Percentiles rank a stretch among this genome's conserved stretches.
Evolutionary conservation across 2,113 vertebrate species (phyloP).

Genomic region (Herpailurus yagouaroundi): DNA sequence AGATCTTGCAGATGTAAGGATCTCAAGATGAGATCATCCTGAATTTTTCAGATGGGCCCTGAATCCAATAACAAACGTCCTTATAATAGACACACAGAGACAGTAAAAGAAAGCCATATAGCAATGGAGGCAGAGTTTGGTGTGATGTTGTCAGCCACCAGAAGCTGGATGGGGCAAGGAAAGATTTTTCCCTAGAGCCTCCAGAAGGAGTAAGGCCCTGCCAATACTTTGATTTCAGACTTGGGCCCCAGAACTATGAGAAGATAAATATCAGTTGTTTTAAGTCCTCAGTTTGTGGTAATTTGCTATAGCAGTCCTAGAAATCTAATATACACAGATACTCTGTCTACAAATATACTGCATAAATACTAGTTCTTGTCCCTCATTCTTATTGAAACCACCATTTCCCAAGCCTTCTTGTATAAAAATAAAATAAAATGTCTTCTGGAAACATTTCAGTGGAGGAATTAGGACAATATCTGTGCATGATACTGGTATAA

Average conservation of each 20-base stretch:
- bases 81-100: background rate
- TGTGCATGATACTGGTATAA: background rate
- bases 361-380: background rate
- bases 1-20: background rate
- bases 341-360: background rate
- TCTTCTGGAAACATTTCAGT: background rate
- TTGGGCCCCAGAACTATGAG: background rate
- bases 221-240: background rate
- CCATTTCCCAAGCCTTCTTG: background rate
- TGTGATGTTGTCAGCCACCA: background rate
- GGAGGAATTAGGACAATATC: background rate
- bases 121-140: background rate
- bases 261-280: background rate
- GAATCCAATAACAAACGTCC: background rate
- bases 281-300: background rate
- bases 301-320: background rate
- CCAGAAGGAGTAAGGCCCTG: fast-evolving
- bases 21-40: background rate
- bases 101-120: background rate
- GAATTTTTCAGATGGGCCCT: background rate
- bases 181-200: background rate
- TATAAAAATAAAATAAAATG: background rate
- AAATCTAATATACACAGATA: background rate
- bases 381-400: background rate
- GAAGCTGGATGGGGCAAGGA: background rate